Evolutionary conservation across 1,140 invertebrate species (phyloP).

Genomic region (Drosophila nasuta): DNA sequence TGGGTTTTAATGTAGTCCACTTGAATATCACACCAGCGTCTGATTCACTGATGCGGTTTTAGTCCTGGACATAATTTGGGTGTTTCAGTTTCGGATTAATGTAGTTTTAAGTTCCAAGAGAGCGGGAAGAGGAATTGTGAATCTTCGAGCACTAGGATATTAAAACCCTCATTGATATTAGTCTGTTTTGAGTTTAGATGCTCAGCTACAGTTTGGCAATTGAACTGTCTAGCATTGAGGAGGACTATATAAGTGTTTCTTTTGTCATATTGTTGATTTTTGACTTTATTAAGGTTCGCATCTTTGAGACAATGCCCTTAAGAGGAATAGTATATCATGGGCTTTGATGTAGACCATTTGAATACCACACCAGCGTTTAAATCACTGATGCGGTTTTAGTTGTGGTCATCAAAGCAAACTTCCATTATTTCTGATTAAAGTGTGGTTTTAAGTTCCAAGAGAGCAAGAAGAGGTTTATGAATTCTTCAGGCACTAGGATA

Average conservation of each 20-base stretch:
- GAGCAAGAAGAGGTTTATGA: slow-evolving; percentile 37
- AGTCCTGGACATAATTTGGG: slow-evolving; percentile 44
- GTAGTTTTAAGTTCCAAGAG: slow-evolving; percentile 57
- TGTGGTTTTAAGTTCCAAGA: slow-evolving; percentile 61
- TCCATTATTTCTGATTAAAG: neutral
- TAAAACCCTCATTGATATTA: slow-evolving; percentile 46
- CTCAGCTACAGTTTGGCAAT: slow-evolving; percentile 14
- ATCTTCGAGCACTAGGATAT: slow-evolving; percentile 56
- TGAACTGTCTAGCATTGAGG: slow-evolving; percentile 37
- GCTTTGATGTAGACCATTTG: slow-evolving; percentile 59
- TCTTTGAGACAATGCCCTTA: slow-evolving; percentile 54
- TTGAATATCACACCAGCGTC: slow-evolving; percentile 63
- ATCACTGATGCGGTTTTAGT: slow-evolving; percentile 56
- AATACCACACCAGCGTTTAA: slow-evolving; percentile 56
- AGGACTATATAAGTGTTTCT: slow-evolving; percentile 17
- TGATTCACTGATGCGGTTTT: slow-evolving; percentile 49
- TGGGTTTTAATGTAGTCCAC: slow-evolving; percentile 55
- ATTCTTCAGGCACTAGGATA: slow-evolving; percentile 66
- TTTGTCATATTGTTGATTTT: slow-evolving; percentile 11
- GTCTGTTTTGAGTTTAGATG: slow-evolving; percentile 36
- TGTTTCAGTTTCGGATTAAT: neutral
- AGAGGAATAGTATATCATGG: slow-evolving; percentile 58
- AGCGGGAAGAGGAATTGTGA: slow-evolving; percentile 37
- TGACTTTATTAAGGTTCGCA: slow-evolving; percentile 54
- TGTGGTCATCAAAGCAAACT: slow-evolving; percentile 28